A percentile compares a stretch with the other conserved stretches of the same genome.
Conservation (phyloP, 2,888 invertebrate genomes). For the Subacronicta megacephala region DNA sequence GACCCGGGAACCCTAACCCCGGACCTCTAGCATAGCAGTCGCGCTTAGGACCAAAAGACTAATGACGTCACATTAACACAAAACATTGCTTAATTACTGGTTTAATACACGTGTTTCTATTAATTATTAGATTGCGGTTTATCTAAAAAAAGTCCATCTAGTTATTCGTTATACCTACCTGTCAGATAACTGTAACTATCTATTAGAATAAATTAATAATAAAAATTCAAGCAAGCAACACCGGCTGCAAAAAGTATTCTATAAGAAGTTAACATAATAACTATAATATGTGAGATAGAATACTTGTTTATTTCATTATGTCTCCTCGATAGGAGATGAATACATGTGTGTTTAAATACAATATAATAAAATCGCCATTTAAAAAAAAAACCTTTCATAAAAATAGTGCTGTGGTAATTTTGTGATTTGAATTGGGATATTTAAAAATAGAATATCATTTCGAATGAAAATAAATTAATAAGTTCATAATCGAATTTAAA, state of each 20-base stretch:
- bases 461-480: too few species aligned
- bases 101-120: too few species aligned
- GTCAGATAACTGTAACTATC: too few species aligned
- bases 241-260: slow-evolving; percentile 16
- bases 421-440: slow-evolving; percentile 2
- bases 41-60: too few species aligned
- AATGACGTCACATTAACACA: too few species aligned
- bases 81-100: too few species aligned
- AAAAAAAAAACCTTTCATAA: not conserved
- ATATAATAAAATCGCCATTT: slow-evolving; percentile 17
- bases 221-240: not conserved
- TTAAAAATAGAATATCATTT: not conserved
- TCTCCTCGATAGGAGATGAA: slow-evolving; percentile 14
- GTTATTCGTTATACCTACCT: too few species aligned
- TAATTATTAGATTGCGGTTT: too few species aligned
- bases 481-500: slow-evolving; percentile 1
- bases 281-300: slow-evolving; percentile 6
- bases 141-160: too few species aligned
- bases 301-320: slow-evolving; percentile 45
- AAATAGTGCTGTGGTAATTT: slow-evolving; percentile 14
- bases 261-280: slow-evolving; percentile 11
- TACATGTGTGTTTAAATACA: slow-evolving; percentile 30
- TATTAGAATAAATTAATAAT: too few species aligned
- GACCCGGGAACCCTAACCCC: too few species aligned
- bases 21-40: too few species aligned